Base-by-base conservation (phyloP, 2,797 vertebrate species). In the Prunella strophiata region DNA sequence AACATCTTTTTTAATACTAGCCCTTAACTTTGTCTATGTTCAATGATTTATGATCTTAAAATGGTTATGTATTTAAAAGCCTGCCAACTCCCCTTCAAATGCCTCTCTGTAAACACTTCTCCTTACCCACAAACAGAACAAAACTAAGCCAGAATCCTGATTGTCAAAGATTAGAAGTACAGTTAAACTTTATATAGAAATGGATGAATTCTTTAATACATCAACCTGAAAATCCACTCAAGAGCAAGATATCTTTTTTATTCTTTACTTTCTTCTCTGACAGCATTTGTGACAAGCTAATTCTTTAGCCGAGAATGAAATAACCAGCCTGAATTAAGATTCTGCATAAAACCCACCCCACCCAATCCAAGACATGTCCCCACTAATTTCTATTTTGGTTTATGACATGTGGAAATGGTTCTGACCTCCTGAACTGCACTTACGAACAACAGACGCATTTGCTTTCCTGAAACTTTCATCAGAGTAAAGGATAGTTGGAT, bases 391-490 rank as follows among this genome's bases (percentile, higher is more conserved):
- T 34, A 0, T 2, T 61, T 81, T 65, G 32, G 8, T 70, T 86
- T 61, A 50, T 36, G 54, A 38, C 6, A 9, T 3, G 14, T 8
- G 6, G 74, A 73, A 78, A 76, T 6, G 10, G 12, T 66, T 79
- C 81, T 87, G 86, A 73, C 63, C 32, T 52, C 51, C 34, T 55
- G 19, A 76, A 7, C 48, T 51, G 36, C 51, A 48, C 54, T 88
- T 75, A 45, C 4, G 32, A 88, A 55, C 55, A 43, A 42, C 0
- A 0, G 3, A n/a, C 0, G 0, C 27, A 38, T 65, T 88, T 70
- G 20, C 23, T 67, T 90, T 93, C 76, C 34, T 36, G 10, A 38
- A 38, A 62, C 27, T 68, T 94, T 65, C 0, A 0, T 45, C 58
- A 93, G 76, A 9, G 3, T 73, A 73, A 94, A 79, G 32, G 86